Conservation (phyloP, 2,113 vertebrate genomes). For the Brevimyrus niger region DNA sequence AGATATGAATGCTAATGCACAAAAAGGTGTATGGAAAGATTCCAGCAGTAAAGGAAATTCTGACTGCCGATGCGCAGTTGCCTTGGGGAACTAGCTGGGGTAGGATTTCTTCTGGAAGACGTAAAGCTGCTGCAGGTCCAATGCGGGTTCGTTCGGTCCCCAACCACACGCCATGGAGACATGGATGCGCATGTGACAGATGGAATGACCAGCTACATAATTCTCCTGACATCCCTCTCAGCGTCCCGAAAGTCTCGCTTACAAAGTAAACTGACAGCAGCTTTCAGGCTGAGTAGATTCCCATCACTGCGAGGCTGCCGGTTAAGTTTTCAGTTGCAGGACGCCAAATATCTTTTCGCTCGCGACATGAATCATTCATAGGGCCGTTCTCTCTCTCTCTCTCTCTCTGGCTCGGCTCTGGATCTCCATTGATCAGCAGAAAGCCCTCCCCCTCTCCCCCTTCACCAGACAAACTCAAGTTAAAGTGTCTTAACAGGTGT, state of each 20-base stretch:
- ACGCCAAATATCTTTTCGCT: neutral
- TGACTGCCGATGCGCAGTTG: neutral
- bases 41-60: neutral
- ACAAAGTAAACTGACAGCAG: neutral
- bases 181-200: neutral
- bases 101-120: neutral
- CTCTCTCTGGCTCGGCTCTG: neutral
- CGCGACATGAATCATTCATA: slow-evolving; percentile 1
- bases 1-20: neutral
- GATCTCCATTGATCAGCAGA: neutral
- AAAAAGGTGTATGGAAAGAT: neutral
- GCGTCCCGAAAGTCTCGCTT: neutral
- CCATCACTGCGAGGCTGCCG: too few relatives aligned
- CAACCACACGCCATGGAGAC: neutral
- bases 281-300: neutral
- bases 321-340: neutral
- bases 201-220: neutral
- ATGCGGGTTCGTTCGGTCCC: neutral
- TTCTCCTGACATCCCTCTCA: neutral
- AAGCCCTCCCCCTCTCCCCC: neutral
- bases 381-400: neutral
- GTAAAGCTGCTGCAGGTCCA: neutral
- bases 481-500: slow-evolving; percentile 10
- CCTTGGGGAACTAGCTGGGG: neutral
- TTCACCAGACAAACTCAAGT: neutral